phyloP scores from a whole-genome alignment of 2,888 invertebrate species.

The Acanthosepion esculentum region DNA sequence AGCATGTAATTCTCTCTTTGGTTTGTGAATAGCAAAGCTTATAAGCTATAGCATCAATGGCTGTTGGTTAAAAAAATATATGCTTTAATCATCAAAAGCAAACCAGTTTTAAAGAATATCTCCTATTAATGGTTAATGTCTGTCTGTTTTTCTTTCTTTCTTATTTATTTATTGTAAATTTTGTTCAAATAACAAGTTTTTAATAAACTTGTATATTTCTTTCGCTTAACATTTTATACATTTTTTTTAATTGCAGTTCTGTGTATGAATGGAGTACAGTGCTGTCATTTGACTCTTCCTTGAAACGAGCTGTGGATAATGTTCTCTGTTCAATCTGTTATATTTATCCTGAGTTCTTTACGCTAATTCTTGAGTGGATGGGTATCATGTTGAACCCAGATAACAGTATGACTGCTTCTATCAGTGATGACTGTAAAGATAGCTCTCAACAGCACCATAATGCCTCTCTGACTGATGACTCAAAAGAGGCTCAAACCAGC shows the following conservation, averaged over 20 bases:
- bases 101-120: too few species aligned
- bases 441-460: constrained; percentile 59
- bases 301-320: constrained; percentile 90
- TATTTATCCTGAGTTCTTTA: constrained; percentile 86
- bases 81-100: too few species aligned
- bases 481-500: constrained; percentile 69
- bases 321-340: constrained; percentile 90
- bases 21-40: too few species aligned
- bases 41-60: too few species aligned
- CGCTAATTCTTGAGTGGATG: constrained; percentile 83
- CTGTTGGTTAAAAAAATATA: too few species aligned
- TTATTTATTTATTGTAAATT: too few species aligned
- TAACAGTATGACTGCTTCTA: constrained; percentile 78
- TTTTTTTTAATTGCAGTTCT: constrained; percentile 75
- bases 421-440: constrained; percentile 79
- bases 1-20: too few species aligned
- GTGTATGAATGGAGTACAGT: constrained; percentile 85
- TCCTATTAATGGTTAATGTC: too few species aligned
- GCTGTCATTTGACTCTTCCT: constrained; percentile 80
- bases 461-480: constrained; percentile 76
- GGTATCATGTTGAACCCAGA: constrained; percentile 74
- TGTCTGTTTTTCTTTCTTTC: too few species aligned
- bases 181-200: background rate
- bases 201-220: background rate
- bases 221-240: background rate